Percentiles rank a stretch among this genome's conserved stretches.
Conservation (phyloP, 2,113 vertebrate species). For the Ceuthmochares aereus region DNA sequence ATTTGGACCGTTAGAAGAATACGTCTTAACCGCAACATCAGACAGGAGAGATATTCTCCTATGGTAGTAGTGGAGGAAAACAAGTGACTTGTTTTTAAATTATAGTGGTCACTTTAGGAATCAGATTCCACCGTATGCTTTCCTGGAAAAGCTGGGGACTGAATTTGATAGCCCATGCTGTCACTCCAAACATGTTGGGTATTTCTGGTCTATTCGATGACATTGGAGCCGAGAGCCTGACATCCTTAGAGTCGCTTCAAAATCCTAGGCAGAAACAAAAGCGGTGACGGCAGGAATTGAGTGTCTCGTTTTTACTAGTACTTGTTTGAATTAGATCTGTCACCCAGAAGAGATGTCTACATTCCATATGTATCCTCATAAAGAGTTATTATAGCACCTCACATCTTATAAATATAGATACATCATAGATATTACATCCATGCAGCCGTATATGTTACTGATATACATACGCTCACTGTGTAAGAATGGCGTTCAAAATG, state of each 20-base stretch:
- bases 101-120: background rate
- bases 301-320: background rate
- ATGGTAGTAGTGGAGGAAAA: background rate
- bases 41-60: background rate
- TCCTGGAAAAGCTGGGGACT: background rate
- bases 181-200: background rate
- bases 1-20: background rate
- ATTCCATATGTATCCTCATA: background rate
- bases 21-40: background rate
- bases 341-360: background rate
- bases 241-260: background rate
- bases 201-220: background rate
- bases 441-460: background rate
- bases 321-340: background rate
- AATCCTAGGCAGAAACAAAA: background rate
- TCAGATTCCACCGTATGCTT: accelerated
- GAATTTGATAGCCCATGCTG: background rate
- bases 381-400: background rate
- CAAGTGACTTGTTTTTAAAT: background rate
- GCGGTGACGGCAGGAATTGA: background rate
- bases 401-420: background rate
- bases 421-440: background rate
- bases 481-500: background rate
- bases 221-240: background rate
- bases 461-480: accelerated